Conservation (phyloP, 1,140 invertebrate species). For the Drosophila asahinai region DNA sequence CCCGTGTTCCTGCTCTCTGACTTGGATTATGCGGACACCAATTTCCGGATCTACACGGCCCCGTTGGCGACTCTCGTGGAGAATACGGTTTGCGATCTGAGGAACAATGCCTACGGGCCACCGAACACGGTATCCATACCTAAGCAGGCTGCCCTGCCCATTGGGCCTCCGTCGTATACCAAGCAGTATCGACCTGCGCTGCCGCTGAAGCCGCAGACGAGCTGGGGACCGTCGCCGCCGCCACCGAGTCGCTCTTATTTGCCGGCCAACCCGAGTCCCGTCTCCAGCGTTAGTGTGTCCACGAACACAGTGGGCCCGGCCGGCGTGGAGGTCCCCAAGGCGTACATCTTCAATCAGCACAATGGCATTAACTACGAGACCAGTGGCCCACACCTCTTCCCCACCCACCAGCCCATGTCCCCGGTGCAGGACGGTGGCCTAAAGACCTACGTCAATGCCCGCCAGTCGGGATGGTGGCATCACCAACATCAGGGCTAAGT, state of each 20-base stretch:
- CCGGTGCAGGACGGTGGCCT: constrained; percentile 58
- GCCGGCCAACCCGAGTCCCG: constrained; percentile 42
- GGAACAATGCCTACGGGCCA: constrained; percentile 75
- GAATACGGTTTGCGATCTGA: constrained; percentile 89
- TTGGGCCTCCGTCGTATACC: constrained; percentile 44
- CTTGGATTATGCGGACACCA: constrained; percentile 91
- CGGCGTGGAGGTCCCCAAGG: constrained; percentile 70
- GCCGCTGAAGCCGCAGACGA: constrained; percentile 59
- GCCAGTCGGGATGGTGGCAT: constrained; percentile 76
- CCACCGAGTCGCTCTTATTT: constrained; percentile 59
- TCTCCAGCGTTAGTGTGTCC: constrained; percentile 58
- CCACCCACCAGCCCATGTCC: constrained; percentile 52
- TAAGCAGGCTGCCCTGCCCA: constrained; percentile 35
- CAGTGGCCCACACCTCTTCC: constrained; percentile 77
- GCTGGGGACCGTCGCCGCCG: constrained; percentile 45
- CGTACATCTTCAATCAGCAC: constrained; percentile 82
- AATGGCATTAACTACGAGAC: constrained; percentile 82
- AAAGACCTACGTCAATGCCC: constrained; percentile 74
- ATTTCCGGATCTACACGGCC: constrained; percentile 91
- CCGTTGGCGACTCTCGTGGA: constrained; percentile 88
- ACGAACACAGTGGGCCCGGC: constrained; percentile 30
- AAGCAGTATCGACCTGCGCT: constrained; percentile 58
- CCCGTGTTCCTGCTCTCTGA: constrained; percentile 90
- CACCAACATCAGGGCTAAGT: constrained; percentile 67
- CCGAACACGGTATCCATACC: constrained; percentile 63